Evolutionary conservation across 2,888 invertebrate genomes (phyloP).

Genomic region (Chrysolina haemoptera): DNA sequence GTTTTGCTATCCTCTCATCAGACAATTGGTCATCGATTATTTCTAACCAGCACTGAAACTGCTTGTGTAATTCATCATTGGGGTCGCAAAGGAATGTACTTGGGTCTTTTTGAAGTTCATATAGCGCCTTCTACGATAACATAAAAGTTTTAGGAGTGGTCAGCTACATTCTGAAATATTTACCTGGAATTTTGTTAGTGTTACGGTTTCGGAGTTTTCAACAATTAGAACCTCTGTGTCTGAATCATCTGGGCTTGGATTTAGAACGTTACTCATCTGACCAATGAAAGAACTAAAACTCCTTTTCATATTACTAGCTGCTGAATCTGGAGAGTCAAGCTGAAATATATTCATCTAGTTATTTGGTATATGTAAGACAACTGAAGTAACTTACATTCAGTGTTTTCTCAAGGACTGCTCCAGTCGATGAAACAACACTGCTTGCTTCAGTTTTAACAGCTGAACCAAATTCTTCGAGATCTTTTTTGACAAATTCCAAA

Average conservation of each 20-base stretch:
- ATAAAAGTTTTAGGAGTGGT: conserved; percentile 13
- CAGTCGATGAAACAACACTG: conserved; percentile 77
- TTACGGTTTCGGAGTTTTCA: conserved; percentile 77
- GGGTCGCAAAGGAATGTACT: conserved; percentile 83
- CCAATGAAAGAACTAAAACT: conserved; percentile 81
- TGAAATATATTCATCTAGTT: conserved; percentile 63
- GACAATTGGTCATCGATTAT: conserved; percentile 73
- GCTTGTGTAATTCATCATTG: conserved; percentile 70
- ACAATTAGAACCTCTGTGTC: conserved; percentile 80
- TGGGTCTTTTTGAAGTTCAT: conserved; percentile 80
- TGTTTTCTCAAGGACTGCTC: conserved; percentile 79
- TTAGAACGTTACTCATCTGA: conserved; percentile 80
- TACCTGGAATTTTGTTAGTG: conserved; percentile 75
- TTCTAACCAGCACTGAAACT: conserved; percentile 76
- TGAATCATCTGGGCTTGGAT: conserved; percentile 79
- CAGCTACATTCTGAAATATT: conserved; percentile 4
- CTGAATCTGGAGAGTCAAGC: conserved; percentile 81
- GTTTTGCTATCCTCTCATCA: conserved; percentile 75
- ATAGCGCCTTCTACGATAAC: conserved; percentile 74
- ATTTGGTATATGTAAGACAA: not conserved
- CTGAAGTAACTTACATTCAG: conserved; percentile 73
- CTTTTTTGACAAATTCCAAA: conserved; percentile 83
- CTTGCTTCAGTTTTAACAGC: conserved; percentile 82
- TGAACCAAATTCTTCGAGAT: conserved; percentile 81
- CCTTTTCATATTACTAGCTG: conserved; percentile 81